Evolutionary conservation across 2,797 vertebrate species (phyloP).

Genomic region (Sciurus vulgaris): DNA sequence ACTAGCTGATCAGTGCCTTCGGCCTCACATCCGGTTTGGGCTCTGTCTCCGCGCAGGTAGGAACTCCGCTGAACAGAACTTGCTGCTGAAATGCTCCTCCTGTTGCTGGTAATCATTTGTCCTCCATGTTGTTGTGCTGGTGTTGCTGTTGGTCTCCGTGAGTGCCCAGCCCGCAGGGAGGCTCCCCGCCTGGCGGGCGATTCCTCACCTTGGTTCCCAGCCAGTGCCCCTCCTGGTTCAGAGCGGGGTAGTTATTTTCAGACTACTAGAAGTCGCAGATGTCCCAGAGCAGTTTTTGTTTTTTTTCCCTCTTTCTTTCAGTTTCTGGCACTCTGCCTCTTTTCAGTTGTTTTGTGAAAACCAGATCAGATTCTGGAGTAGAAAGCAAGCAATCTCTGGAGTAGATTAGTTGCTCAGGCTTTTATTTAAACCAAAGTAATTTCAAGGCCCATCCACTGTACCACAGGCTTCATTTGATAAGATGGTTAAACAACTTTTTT

Average conservation of each 20-base stretch:
- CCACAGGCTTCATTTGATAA: neutral
- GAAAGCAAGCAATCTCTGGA: neutral
- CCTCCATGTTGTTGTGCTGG: constrained; percentile 95
- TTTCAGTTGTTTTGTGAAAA: constrained; percentile 53
- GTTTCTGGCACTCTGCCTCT: neutral
- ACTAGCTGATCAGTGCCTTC: neutral
- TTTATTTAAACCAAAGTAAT: neutral
- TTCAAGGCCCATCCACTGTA: neutral
- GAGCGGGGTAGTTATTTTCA: neutral
- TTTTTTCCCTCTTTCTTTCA: neutral
- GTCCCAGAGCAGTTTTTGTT: neutral
- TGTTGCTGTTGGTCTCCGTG: constrained; percentile 96
- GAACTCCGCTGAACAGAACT: constrained; percentile 55
- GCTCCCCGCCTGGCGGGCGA: neutral
- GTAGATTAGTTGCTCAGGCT: neutral
- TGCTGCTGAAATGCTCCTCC: constrained; percentile 94
- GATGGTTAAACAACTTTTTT: neutral
- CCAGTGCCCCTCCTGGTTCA: neutral
- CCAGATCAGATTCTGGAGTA: neutral
- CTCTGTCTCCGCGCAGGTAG: constrained; percentile 77
- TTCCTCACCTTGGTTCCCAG: too few relatives aligned
- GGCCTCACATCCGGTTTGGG: constrained; percentile 45
- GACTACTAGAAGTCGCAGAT: neutral
- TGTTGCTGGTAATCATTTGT: constrained; percentile 97
- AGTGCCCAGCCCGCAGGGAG: constrained; percentile 85